A percentile compares a stretch with the other conserved stretches of the same genome.
These are phyloP conservation scores for Procambarus virginalis DNA, from an alignment of 1,140 invertebrate genomes.

Conservation along the genomic window DNA sequence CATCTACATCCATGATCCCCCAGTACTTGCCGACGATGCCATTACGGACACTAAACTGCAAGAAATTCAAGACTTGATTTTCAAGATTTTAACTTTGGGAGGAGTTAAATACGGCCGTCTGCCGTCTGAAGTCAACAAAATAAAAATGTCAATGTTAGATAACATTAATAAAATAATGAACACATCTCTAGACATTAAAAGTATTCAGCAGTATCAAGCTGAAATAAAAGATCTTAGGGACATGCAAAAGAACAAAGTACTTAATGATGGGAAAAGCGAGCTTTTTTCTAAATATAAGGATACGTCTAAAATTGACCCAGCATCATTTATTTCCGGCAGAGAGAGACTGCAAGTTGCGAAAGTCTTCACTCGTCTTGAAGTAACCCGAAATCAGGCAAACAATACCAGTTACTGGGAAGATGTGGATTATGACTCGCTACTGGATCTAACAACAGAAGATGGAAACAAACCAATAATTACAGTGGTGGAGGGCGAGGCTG, in stretches of 20 bases:
- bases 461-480: background rate
- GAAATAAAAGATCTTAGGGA: background rate
- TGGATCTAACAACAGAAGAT: conserved; percentile 17
- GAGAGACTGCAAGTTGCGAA: conserved; percentile 15
- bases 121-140: background rate
- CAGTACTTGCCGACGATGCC: background rate
- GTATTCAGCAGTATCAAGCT: background rate
- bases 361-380: conserved; percentile 32
- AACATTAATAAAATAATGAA: background rate
- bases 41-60: background rate
- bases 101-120: background rate
- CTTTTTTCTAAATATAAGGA: background rate
- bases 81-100: background rate
- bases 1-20: background rate
- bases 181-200: background rate
- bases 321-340: conserved; percentile 47
- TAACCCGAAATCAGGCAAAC: background rate
- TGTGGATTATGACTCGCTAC: background rate
- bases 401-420: background rate
- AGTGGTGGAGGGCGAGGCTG: conserved; percentile 47
- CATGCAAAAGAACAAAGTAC: background rate
- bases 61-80: background rate
- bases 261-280: background rate
- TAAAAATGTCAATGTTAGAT: background rate
- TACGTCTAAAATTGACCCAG: conserved; percentile 44